A percentile compares a stretch with the other conserved stretches of the same genome.
These are phyloP conservation scores for Trypoxylon attenuatum DNA, from an alignment of 2,888 invertebrate species.

Conservation along the genomic window DNA sequence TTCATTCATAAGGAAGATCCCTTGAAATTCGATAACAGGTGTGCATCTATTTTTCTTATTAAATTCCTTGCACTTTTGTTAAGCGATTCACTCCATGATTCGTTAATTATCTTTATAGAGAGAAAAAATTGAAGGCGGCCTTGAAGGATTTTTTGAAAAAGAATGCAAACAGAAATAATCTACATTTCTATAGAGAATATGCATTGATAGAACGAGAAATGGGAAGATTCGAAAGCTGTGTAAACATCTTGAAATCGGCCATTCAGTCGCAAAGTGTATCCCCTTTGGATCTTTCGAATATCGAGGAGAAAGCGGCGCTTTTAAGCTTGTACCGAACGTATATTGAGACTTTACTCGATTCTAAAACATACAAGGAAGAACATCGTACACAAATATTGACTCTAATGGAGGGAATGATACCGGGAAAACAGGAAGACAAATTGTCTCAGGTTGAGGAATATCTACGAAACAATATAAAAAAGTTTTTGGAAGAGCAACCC, in stretches of 20 bases:
- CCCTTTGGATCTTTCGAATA: slow-evolving; percentile 52
- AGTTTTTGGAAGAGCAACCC: slow-evolving; percentile 49
- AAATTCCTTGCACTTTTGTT: background rate
- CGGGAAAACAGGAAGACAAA: slow-evolving; percentile 38
- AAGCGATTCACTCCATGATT: too few species aligned
- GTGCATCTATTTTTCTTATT: background rate
- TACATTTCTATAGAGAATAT: slow-evolving; percentile 80
- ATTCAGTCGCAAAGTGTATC: slow-evolving; percentile 66
- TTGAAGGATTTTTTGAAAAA: slow-evolving; percentile 78
- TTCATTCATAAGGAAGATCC: slow-evolving; percentile 74
- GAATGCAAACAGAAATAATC: slow-evolving; percentile 77
- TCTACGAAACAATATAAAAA: slow-evolving; percentile 52
- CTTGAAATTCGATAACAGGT: slow-evolving; percentile 70
- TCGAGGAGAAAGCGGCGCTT: slow-evolving; percentile 68
- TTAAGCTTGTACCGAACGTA: slow-evolving; percentile 74
- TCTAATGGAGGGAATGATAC: slow-evolving; percentile 51
- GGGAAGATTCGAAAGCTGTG: slow-evolving; percentile 73
- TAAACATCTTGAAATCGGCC: slow-evolving; percentile 77
- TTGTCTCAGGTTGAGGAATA: slow-evolving; percentile 52
- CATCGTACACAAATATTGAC: slow-evolving; percentile 51
- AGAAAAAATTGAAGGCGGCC: slow-evolving; percentile 75
- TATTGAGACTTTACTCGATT: slow-evolving; percentile 63
- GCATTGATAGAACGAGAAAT: slow-evolving; percentile 79
- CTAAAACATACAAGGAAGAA: slow-evolving; percentile 44
- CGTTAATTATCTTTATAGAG: slow-evolving; percentile 58